Conservation (phyloP, 1,140 invertebrate species). For the Parasteatoda tepidariorum region DNA sequence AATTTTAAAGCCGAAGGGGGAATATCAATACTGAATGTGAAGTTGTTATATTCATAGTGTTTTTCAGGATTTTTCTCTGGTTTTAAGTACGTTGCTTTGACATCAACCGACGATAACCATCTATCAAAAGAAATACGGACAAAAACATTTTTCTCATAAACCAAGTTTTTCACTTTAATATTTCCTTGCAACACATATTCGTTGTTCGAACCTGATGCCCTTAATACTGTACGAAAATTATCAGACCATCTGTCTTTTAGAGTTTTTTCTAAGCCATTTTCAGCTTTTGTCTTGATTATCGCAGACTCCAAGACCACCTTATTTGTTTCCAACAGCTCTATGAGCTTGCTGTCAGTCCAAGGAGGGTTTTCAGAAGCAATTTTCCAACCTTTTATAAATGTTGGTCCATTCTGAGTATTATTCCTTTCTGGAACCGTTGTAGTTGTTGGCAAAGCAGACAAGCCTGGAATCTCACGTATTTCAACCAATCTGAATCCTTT, state of each 20-base stretch:
- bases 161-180: constrained; percentile 91
- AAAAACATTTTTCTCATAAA: constrained; percentile 87
- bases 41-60: constrained; percentile 81
- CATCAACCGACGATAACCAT: constrained; percentile 84
- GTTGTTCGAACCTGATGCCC: constrained; percentile 83
- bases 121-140: constrained; percentile 81
- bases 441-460: constrained; percentile 1
- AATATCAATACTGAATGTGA: constrained; percentile 85
- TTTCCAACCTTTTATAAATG: constrained; percentile 76
- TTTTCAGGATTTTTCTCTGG: constrained; percentile 63
- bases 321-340: constrained; percentile 81
- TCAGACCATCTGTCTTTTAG: constrained; percentile 92
- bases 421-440: not conserved
- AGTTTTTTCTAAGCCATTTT: constrained; percentile 84
- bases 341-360: constrained; percentile 89
- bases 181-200: constrained; percentile 85
- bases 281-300: constrained; percentile 82
- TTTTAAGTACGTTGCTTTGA: constrained; percentile 78
- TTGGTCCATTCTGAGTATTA: constrained; percentile 68
- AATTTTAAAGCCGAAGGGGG: constrained; percentile 74
- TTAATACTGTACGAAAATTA: constrained; percentile 69
- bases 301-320: constrained; percentile 92
- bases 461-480: constrained; percentile 36
- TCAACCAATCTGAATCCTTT: constrained; percentile 86
- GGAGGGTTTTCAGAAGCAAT: constrained; percentile 88